Evolutionary conservation across 2,797 vertebrate species (phyloP), one percentile per base, ranked within the genome.

Genomic region (Champsocephalus gunnari): DNA sequence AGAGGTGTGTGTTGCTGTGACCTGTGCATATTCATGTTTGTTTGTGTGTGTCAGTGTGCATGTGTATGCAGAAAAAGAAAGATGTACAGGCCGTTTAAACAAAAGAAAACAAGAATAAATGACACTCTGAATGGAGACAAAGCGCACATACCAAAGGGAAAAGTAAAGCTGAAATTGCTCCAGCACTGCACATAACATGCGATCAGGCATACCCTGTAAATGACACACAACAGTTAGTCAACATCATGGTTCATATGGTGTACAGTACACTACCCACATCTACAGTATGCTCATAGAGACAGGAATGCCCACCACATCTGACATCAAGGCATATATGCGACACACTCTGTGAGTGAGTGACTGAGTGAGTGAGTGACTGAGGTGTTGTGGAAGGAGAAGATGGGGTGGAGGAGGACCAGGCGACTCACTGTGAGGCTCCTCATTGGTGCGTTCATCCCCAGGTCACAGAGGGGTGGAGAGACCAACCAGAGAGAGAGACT

Each of bases 141-240:
- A 96, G 95, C 94, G 92, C 95, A 96, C 95, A 96, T 96, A 96
- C 95, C 95, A 96, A 96, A 95, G 94, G 94, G 93, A 95, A 96
- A 95, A 96, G 95, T 96, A 96, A 95, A 95, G 95, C 94, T 96
- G 95, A 96, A 96, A 96, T 96, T 95, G 95, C 93, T 95, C 95
- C 95, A 96, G 95, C 94, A 96, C 94, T 94, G 95, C 94, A 96
- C 95, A 96, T 95, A 95, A 95, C 95, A 96, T 96, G 95, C 95
- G 95, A 95, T 96, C 95, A 96, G 95, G 95, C 95, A 96, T 95
- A 94, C 94, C 95, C 95, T 96, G 95, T 93, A 95, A 96, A 96
- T 95, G 94, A 95, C 95, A 96, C 95, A 96, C 90, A 94, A 96
- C 95, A 96, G 95, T 96, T 96, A 96, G 95, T 95, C 92, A 95